phyloP scores from a whole-genome alignment of 2,797 vertebrate genomes.

The Neosilurus hyrtlii region DNA sequence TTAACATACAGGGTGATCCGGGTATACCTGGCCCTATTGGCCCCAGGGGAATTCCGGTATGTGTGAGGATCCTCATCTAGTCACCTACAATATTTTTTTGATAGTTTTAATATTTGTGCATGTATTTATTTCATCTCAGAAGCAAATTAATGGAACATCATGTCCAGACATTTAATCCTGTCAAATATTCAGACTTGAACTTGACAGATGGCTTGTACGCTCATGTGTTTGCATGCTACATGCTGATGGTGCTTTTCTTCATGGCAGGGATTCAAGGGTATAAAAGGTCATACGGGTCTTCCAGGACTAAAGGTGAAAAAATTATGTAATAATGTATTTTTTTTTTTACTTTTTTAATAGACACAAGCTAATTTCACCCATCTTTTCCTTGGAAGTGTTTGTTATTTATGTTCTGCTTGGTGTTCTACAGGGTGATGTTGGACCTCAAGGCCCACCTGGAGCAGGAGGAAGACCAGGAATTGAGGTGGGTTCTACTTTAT shows the following conservation, averaged over 20 bases:
- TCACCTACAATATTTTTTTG: neutral
- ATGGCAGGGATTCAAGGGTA: conserved; percentile 93
- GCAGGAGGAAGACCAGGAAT: conserved; percentile 79
- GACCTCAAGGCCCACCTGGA: conserved; percentile 82
- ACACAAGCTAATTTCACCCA: neutral
- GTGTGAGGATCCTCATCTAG: neutral
- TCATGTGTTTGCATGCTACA: neutral
- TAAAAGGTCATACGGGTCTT: conserved; percentile 86
- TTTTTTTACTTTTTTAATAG: neutral
- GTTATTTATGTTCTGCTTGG: neutral
- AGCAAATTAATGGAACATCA: conserved; percentile 20
- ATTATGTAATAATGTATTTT: neutral
- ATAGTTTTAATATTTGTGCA: too few relatives aligned
- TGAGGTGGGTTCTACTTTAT: conserved; percentile 72
- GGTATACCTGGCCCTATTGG: conserved; percentile 82
- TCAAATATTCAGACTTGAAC: conserved; percentile 2
- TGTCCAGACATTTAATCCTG: neutral
- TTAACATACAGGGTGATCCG: conserved; percentile 76
- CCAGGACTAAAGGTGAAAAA: conserved; percentile 87
- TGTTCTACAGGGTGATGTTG: conserved; percentile 82
- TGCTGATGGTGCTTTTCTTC: conserved; percentile 51
- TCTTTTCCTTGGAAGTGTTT: neutral
- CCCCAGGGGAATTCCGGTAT: conserved; percentile 85
- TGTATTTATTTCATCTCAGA: neutral
- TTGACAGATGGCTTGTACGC: conserved; percentile 5